Evolutionary conservation across 2,888 invertebrate genomes (phyloP), one percentile per base, ranked within the genome.

Genomic region (Mamestra brassicae): DNA sequence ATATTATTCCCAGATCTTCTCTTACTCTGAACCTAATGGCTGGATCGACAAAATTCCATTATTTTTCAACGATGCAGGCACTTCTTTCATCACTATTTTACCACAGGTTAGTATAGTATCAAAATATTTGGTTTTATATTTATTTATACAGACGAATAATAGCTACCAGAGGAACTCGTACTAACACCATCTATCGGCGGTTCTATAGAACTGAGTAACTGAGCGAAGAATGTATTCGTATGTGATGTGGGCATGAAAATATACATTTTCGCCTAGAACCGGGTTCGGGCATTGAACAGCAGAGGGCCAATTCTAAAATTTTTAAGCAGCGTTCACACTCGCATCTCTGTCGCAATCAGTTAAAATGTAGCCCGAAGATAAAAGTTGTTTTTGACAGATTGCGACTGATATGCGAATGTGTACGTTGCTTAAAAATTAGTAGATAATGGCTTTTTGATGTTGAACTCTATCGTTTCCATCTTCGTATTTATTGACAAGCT

Each of bases 31-130:
- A 87, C 86, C 94, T 17, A 94, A 97, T 8, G 98, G 98, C n/a
- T 98, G 98, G 98, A 97, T 98, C 15, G 98, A 98, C 89, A 98
- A 98, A 89, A 97, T 97, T 54, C 97, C 98, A 0, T 97, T 98
- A 0, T 93, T 97, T 55, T 98, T 98, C 89, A 98, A 97, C 80
- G 94, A 96, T 38, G 97, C 97, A 82, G 98, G 98, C 54, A 97
- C 97, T 13, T 95, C 97, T 62, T 97, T 98, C 88, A 96, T 98
- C 66, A 95, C 98, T 26, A 97, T 98, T 78, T 92, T 98, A 80
- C 98, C 98, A 11, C 97, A 97, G 88, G 97, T 97, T 69, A 92
- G 95, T 90, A 34, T 11, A 26, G 13, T 4, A 57, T 26, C 2
- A 17, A 10, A 47, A 36, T 3, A 15, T 11, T 36, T 54, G 17